phyloP scores from a whole-genome alignment of 2,797 vertebrate species.

The Xenopus petersii region DNA sequence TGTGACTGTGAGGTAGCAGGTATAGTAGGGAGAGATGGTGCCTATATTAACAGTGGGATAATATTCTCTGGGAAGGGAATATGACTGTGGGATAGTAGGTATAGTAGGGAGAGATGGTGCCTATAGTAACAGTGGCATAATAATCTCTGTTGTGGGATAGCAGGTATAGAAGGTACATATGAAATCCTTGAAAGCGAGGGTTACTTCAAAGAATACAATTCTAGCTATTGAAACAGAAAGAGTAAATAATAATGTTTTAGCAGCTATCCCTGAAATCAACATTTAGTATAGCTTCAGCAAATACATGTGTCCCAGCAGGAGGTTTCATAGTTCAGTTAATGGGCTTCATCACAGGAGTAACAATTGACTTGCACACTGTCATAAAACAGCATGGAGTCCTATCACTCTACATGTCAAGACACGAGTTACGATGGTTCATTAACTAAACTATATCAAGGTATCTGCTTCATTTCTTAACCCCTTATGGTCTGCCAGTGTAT shows the following conservation, averaged over 20 bases:
- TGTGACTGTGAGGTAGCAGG: too few species aligned
- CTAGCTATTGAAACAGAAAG: not conserved
- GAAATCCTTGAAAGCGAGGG: too few species aligned
- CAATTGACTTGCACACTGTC: slow-evolving; percentile 6
- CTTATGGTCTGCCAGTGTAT: not conserved
- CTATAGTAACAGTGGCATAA: too few species aligned
- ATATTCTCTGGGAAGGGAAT: too few species aligned
- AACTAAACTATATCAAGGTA: slow-evolving; percentile 8
- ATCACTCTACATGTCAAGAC: slow-evolving; percentile 17
- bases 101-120: too few species aligned
- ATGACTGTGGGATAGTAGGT: too few species aligned
- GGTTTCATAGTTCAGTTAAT: slow-evolving; percentile 6
- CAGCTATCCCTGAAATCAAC: not conserved
- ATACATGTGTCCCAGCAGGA: slow-evolving; percentile 7
- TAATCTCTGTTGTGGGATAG: too few species aligned
- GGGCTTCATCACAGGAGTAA: slow-evolving; percentile 14
- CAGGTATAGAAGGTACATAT: too few species aligned
- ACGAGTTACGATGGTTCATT: slow-evolving; percentile 9
- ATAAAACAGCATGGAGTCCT: slow-evolving; percentile 8
- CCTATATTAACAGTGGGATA: too few species aligned
- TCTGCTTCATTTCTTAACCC: slow-evolving; percentile 4
- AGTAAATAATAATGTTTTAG: slow-evolving; percentile 2
- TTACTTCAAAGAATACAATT: too few species aligned
- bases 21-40: too few species aligned
- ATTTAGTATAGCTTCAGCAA: slow-evolving; percentile 1